Conservation (phyloP, 1,140 invertebrate genomes). For the Pseudobourletiella spinata region DNA sequence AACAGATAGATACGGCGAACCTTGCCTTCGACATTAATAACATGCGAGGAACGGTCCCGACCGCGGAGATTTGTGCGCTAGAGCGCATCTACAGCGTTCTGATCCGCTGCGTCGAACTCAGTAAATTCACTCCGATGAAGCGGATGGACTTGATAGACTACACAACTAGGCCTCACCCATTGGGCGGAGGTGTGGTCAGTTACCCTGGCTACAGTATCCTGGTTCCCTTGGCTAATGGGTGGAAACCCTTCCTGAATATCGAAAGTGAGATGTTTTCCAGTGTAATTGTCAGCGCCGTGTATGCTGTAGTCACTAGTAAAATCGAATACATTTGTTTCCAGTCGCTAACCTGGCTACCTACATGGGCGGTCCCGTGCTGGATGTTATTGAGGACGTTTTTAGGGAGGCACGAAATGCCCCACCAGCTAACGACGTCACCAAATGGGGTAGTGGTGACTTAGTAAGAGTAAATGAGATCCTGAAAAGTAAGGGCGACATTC, state of each 20-base stretch:
- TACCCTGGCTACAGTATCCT: conserved; percentile 11
- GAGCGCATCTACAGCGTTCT: conserved; percentile 11
- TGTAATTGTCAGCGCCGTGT: not conserved
- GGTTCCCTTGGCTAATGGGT: not conserved
- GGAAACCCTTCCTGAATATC: conserved; percentile 14
- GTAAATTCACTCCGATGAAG: conserved; percentile 3
- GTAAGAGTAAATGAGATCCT: not conserved
- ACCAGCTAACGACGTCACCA: not conserved
- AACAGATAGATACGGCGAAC: not conserved
- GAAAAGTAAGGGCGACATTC: not conserved
- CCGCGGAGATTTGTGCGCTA: not conserved
- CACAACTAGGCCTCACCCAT: not conserved
- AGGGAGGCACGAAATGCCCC: not conserved
- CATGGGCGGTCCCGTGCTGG: conserved; percentile 1
- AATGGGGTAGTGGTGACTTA: not conserved
- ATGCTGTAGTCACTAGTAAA: not conserved
- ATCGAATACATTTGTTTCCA: too few species aligned
- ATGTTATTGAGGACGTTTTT: conserved; percentile 4
- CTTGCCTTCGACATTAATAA: not conserved
- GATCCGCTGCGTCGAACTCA: not conserved
- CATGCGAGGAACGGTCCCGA: not conserved
- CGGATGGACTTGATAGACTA: conserved; percentile 6
- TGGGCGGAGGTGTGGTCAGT: conserved; percentile 8
- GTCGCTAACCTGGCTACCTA: conserved; percentile 8
- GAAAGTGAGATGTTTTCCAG: conserved; percentile 10